Percentiles rank a stretch among this genome's conserved stretches.
Evolutionary conservation across 2,888 invertebrate genomes (phyloP).

Genomic region (Caenorhabditis plicata): DNA sequence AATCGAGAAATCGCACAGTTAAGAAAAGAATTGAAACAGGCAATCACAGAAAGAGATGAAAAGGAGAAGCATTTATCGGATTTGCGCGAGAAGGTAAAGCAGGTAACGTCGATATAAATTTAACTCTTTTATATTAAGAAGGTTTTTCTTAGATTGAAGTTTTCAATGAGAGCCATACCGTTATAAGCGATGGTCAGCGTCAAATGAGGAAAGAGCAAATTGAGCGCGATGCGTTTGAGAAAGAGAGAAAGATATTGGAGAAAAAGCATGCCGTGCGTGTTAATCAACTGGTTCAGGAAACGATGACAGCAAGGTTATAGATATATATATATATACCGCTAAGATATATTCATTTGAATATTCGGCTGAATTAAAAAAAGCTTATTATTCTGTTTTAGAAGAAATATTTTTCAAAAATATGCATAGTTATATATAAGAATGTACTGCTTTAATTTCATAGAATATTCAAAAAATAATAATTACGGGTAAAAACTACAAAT

Average conservation of each 20-base stretch:
- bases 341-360: too few species aligned
- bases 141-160: conserved; percentile 39
- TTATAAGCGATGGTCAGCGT: conserved; percentile 36
- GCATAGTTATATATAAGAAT: too few species aligned
- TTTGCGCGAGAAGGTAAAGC: conserved; percentile 59
- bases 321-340: background rate
- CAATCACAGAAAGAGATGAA: conserved; percentile 48
- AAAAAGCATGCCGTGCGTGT: conserved; percentile 59
- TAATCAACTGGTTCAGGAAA: conserved; percentile 60
- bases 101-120: conserved; percentile 37
- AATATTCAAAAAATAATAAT: too few species aligned
- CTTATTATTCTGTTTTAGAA: too few species aligned
- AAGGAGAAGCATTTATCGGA: conserved; percentile 61
- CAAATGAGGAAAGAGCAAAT: conserved; percentile 36
- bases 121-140: background rate
- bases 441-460: too few species aligned
- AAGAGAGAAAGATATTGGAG: conserved; percentile 53
- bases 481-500: too few species aligned
- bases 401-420: too few species aligned
- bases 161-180: conserved; percentile 36
- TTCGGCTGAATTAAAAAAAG: too few species aligned
- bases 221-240: conserved; percentile 31
- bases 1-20: conserved; percentile 39
- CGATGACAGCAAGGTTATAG: conserved; percentile 50
- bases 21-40: conserved; percentile 46